These are phyloP conservation scores for Ethmia dodecea DNA, from an alignment of 2,888 invertebrate species.

Conservation along the genomic window DNA sequence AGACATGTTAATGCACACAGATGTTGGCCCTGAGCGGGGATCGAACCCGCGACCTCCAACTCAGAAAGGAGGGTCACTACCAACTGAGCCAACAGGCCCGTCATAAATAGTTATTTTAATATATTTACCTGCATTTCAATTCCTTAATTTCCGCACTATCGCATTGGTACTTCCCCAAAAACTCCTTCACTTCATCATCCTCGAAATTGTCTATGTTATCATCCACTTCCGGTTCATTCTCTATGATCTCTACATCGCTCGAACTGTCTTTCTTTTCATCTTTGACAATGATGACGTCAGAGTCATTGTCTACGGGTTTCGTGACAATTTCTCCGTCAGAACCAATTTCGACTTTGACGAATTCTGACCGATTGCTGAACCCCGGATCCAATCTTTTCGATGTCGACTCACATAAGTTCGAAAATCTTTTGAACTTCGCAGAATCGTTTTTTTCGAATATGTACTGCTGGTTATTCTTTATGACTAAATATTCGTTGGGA, in stretches of 20 bases:
- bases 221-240: constrained; percentile 50
- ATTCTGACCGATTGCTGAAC: constrained; percentile 37
- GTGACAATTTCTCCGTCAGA: constrained; percentile 61
- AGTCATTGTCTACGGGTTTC: constrained; percentile 41
- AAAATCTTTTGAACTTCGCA: constrained; percentile 19
- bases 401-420: neutral
- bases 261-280: constrained; percentile 41
- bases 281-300: constrained; percentile 40
- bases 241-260: constrained; percentile 61
- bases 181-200: constrained; percentile 62
- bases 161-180: constrained; percentile 57
- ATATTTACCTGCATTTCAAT: constrained; percentile 58
- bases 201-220: constrained; percentile 57
- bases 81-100: too few species aligned
- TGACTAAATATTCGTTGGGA: constrained; percentile 59
- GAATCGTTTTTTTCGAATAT: constrained; percentile 52
- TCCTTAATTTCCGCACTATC: constrained; percentile 32
- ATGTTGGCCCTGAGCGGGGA: too few species aligned
- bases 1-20: too few species aligned
- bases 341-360: constrained; percentile 63
- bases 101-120: too few species aligned
- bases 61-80: too few species aligned
- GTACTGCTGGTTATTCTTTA: constrained; percentile 65
- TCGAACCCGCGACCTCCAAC: too few species aligned
- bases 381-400: constrained; percentile 2